These are phyloP conservation scores for Python bivittatus DNA, from an alignment of 2,113 vertebrate species.

Conservation along the genomic window DNA sequence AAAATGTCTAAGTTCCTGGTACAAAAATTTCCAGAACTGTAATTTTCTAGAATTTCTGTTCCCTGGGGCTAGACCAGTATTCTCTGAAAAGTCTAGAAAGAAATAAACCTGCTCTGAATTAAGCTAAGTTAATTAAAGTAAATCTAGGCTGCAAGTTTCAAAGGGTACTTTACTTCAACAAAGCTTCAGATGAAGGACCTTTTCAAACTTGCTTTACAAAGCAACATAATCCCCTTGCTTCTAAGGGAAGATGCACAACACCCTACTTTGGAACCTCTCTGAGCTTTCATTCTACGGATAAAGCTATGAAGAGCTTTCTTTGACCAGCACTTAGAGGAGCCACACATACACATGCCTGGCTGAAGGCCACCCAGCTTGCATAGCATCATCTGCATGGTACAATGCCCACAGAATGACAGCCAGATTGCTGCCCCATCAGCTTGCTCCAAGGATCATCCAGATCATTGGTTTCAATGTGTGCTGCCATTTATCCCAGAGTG, in stretches of 20 bases:
- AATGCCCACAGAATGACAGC: not conserved
- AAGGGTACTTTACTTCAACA: not conserved
- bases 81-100: not conserved
- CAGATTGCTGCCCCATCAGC: not conserved
- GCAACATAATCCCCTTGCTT: not conserved
- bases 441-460: not conserved
- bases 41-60: not conserved
- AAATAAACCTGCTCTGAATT: not conserved
- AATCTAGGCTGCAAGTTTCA: not conserved
- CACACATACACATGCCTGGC: not conserved
- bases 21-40: not conserved
- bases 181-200: not conserved
- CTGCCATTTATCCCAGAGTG: not conserved
- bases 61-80: not conserved
- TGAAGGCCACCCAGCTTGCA: not conserved
- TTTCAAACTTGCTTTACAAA: not conserved
- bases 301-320: not conserved
- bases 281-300: not conserved
- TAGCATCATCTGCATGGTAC: not conserved
- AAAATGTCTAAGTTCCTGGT: not conserved
- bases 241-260: not conserved
- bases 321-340: not conserved
- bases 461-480: not conserved
- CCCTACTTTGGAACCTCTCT: not conserved
- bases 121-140: not conserved